phyloP scores from a whole-genome alignment of 37 sponge, comb jelly and placozoan species.

The Beroe ovata region DNA sequence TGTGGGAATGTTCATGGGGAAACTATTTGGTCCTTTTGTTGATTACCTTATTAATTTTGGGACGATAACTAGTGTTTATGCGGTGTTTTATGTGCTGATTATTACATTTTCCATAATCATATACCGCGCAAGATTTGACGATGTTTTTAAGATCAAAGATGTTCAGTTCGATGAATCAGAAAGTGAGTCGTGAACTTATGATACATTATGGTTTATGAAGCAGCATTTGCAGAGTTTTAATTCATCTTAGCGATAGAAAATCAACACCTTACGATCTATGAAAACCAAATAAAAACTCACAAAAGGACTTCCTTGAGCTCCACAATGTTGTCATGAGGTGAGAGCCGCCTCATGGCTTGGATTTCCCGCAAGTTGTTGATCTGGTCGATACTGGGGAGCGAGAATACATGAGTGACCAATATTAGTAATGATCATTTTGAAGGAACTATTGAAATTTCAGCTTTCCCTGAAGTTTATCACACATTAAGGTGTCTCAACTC shows the following conservation, averaged over 20 bases:
- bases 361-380: slow-evolving; percentile 92
- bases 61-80: slow-evolving; percentile 30
- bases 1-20: slow-evolving; percentile 7
- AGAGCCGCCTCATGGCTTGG: slow-evolving; percentile 88
- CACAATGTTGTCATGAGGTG: slow-evolving; percentile 93
- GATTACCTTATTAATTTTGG: not conserved
- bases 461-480: too few relatives aligned
- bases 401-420: too few relatives aligned
- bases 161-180: too few relatives aligned
- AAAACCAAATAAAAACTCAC: slow-evolving; percentile 76
- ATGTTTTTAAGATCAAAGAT: too few relatives aligned
- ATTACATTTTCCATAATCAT: not conserved
- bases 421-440: too few relatives aligned
- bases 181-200: too few relatives aligned
- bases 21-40: slow-evolving; percentile 32
- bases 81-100: slow-evolving; percentile 41
- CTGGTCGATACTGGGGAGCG: slow-evolving; percentile 86
- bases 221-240: too few relatives aligned
- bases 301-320: slow-evolving; percentile 91
- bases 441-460: too few relatives aligned
- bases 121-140: not conserved
- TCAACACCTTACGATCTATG: too few relatives aligned
- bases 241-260: too few relatives aligned
- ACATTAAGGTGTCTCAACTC: too few relatives aligned
- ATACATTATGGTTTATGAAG: too few relatives aligned